These are phyloP conservation scores for Deroptyus accipitrinus DNA, from an alignment of 2,113 vertebrate species.

Conservation along the genomic window DNA sequence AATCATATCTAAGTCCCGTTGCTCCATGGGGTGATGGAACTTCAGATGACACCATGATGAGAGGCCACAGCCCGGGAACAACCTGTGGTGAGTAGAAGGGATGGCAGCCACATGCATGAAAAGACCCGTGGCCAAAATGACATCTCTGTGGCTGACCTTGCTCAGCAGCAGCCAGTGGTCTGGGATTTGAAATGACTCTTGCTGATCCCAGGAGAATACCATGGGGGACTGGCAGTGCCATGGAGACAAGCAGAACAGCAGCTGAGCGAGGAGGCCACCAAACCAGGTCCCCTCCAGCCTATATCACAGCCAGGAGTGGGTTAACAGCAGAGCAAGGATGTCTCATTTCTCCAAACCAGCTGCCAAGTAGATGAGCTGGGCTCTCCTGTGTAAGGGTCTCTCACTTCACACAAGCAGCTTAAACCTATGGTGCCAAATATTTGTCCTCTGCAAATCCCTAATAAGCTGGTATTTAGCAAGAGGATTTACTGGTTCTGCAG, in stretches of 20 bases:
- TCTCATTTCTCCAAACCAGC: not conserved
- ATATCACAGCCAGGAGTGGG: not conserved
- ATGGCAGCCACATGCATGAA: not conserved
- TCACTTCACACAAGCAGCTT: not conserved
- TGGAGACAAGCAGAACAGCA: not conserved
- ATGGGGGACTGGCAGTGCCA: not conserved
- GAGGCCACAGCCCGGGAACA: not conserved
- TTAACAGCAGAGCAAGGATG: not conserved
- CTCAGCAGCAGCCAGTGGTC: not conserved
- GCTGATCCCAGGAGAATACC: not conserved
- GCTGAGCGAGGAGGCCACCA: not conserved
- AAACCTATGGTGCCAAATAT: slow-evolving; percentile 49
- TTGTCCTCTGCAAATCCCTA: slow-evolving; percentile 54
- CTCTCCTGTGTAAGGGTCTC: slow-evolving; percentile 11
- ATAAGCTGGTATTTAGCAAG: slow-evolving; percentile 45
- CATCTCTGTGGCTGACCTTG: not conserved
- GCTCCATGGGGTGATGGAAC: not conserved
- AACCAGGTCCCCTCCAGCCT: not conserved
- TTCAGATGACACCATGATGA: not conserved
- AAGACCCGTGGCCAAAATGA: not conserved
- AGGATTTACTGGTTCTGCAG: slow-evolving; percentile 51
- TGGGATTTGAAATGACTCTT: not conserved
- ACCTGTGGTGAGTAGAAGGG: not conserved
- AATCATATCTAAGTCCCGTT: accelerated
- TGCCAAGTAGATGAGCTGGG: not conserved